A percentile compares a stretch with the other conserved stretches of the same genome.
These are phyloP conservation scores for Taeniopygia guttata DNA, from an alignment of 2,797 vertebrate genomes.

Conservation along the genomic window DNA sequence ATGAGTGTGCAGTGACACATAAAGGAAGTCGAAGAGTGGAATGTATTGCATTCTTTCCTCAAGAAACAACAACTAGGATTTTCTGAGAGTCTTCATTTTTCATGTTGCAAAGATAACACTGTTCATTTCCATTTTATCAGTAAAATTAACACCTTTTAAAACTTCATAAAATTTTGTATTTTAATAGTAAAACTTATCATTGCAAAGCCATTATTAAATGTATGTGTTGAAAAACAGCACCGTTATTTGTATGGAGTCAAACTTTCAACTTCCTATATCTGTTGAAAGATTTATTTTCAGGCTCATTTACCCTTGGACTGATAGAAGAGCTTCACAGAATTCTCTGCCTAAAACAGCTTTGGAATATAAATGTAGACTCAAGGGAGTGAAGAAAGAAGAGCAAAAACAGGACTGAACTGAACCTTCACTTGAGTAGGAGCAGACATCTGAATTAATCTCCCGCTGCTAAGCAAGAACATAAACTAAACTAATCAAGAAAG, in stretches of 20 bases:
- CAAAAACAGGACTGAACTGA: neutral
- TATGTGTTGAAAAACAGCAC: constrained; percentile 25
- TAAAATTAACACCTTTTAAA: constrained; percentile 3
- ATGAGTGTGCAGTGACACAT: neutral
- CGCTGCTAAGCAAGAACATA: neutral
- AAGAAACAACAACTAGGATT: neutral
- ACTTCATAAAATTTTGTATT: constrained; percentile 7
- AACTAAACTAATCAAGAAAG: constrained; percentile 39
- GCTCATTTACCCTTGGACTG: constrained; percentile 62
- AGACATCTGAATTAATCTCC: constrained; percentile 26
- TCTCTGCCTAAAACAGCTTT: constrained; percentile 18
- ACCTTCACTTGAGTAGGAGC: neutral
- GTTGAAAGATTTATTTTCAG: constrained; percentile 67
- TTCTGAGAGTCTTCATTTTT: neutral
- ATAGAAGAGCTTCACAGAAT: constrained; percentile 53
- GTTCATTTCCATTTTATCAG: constrained; percentile 8
- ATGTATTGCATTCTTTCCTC: neutral
- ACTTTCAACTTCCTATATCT: constrained; percentile 15
- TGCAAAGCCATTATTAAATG: constrained; percentile 18
- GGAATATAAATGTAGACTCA: constrained; percentile 60
- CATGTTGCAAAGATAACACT: neutral
- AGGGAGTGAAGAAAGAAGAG: neutral
- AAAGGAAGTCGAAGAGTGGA: neutral
- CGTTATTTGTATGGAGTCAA: constrained; percentile 51
- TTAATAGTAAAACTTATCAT: constrained; percentile 33